These are phyloP conservation scores for Machaerirhynchus nigripectus DNA, from an alignment of 2,113 vertebrate species.

Conservation along the genomic window DNA sequence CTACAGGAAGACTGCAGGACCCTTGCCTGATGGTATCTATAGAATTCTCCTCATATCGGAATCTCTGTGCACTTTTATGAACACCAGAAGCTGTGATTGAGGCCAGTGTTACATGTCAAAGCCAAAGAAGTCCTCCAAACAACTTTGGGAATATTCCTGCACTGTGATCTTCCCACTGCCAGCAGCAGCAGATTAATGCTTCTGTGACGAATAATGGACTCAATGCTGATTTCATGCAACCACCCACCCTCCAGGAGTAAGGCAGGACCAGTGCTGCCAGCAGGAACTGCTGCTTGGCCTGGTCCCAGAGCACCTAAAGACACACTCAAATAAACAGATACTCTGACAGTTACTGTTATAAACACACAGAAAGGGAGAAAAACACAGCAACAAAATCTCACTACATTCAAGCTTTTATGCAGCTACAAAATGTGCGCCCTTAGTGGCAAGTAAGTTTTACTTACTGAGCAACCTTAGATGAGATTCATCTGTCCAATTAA, in stretches of 20 bases:
- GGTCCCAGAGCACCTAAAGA: neutral
- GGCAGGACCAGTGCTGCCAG: neutral
- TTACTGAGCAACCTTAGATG: accelerated
- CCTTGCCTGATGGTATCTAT: neutral
- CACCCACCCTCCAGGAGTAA: accelerated
- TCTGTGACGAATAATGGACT: neutral
- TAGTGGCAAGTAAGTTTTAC: neutral
- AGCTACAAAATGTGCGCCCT: accelerated
- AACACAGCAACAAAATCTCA: neutral
- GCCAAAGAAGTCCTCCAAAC: neutral
- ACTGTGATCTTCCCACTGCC: neutral
- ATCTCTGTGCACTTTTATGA: neutral
- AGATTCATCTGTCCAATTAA: neutral
- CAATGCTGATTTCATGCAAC: accelerated
- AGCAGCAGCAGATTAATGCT: neutral
- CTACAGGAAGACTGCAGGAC: neutral
- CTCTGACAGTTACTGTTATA: neutral
- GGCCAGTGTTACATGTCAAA: neutral
- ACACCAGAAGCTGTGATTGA: neutral
- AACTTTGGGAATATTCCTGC: neutral
- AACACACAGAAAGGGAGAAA: neutral
- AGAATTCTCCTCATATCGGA: neutral
- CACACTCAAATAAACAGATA: neutral
- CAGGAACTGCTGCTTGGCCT: neutral
- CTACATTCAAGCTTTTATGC: accelerated